phyloP scores from a whole-genome alignment of 2,888 invertebrate species.

The Cerceris rybyensis region DNA sequence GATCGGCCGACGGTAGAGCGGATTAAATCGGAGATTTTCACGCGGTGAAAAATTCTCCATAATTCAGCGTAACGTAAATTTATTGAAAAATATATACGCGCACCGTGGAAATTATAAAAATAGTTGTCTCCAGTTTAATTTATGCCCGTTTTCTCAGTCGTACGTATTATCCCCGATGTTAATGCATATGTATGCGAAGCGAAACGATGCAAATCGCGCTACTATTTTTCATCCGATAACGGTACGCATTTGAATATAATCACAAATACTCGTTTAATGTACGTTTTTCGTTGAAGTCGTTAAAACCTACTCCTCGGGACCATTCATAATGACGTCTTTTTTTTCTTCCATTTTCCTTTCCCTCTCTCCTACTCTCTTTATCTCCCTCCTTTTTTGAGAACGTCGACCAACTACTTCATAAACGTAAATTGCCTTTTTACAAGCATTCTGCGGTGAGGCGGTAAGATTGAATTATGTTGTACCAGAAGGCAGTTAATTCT shows the following conservation, averaged over 20 bases:
- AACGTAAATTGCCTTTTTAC: conserved; percentile 38
- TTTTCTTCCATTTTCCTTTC: too few relatives aligned
- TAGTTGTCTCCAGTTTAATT: background rate
- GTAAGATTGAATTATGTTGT: conserved; percentile 40
- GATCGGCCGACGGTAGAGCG: background rate
- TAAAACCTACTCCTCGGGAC: background rate
- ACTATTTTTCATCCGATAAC: background rate
- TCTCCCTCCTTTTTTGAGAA: background rate
- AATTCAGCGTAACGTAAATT: background rate
- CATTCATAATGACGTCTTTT: background rate
- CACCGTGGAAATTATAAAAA: background rate
- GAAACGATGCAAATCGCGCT: conserved; percentile 9
- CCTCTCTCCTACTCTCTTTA: too few relatives aligned
- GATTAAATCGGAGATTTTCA: background rate
- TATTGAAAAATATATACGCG: background rate
- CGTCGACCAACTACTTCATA: conserved; percentile 17
- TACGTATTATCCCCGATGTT: background rate
- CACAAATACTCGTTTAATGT: background rate
- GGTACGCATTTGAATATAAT: background rate
- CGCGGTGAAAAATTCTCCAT: background rate
- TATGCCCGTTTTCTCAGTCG: background rate
- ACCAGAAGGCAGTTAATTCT: conserved; percentile 30
- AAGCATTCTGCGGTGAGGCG: background rate
- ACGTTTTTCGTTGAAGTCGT: background rate
- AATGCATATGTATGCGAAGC: conserved; percentile 1